A percentile compares a stretch with the other conserved stretches of the same genome.
Evolutionary conservation across 2,888 invertebrate genomes (phyloP).

Genomic region (Augochlorella aurata): DNA sequence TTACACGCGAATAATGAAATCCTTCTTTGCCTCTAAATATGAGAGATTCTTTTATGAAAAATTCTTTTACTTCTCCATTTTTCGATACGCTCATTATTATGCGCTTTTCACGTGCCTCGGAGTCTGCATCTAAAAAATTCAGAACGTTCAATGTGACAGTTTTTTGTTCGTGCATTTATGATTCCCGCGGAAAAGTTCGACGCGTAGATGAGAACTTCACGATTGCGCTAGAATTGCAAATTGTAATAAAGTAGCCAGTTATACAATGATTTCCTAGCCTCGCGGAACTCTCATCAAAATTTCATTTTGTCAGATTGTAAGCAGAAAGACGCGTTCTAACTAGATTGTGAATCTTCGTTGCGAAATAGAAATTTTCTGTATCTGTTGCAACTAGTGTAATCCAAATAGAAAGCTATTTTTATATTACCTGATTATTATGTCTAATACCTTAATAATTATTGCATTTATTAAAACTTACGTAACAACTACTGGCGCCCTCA

Average conservation of each 20-base stretch:
- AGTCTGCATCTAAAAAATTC: background rate
- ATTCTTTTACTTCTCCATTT: background rate
- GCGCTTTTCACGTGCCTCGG: background rate
- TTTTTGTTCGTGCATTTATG: background rate
- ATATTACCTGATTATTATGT: no score
- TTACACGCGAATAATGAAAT: background rate
- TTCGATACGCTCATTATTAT: background rate
- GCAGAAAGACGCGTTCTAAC: background rate
- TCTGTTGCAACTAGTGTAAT: no score
- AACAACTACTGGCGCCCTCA: no score
- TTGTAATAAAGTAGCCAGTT: background rate
- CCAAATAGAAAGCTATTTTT: no score
- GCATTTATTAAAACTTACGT: no score
- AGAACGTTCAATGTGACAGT: background rate
- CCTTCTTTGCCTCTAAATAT: background rate
- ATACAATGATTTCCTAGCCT: background rate
- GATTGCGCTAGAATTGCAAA: background rate
- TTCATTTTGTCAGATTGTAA: background rate
- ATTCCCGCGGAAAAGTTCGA: background rate
- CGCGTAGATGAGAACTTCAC: background rate
- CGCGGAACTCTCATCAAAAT: background rate
- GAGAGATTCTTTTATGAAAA: constrained; percentile 14
- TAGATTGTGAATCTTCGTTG: no score
- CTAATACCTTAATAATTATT: no score
- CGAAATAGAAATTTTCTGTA: no score